Percentiles rank a stretch among this genome's conserved stretches.
Conservation (phyloP, 2,888 invertebrate species). For the Amblyteles armatorius region DNA sequence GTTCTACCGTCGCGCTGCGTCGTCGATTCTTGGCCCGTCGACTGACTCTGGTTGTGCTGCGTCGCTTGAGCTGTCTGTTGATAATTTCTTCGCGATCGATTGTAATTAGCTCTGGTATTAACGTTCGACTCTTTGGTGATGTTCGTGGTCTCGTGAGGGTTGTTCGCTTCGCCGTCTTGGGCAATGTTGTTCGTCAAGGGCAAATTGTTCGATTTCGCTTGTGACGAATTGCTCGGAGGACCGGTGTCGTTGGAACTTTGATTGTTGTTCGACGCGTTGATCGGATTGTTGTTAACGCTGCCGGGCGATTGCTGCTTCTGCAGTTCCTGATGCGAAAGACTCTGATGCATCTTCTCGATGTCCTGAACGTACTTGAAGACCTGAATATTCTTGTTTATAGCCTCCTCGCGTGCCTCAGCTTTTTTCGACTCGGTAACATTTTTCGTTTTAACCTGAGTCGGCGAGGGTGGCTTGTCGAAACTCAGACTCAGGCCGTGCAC, state of each 20-base stretch:
- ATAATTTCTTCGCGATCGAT: constrained; percentile 76
- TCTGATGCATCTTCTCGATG: constrained; percentile 85
- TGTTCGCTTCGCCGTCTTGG: constrained; percentile 68
- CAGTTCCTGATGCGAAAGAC: constrained; percentile 81
- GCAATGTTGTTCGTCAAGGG: constrained; percentile 63
- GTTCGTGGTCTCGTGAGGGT: constrained; percentile 69
- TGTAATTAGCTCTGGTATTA: constrained; percentile 74
- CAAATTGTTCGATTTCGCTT: constrained; percentile 72
- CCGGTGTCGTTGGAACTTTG: constrained; percentile 70
- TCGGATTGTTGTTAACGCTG: constrained; percentile 70
- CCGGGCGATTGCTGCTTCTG: constrained; percentile 65
- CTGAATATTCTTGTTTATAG: constrained; percentile 81
- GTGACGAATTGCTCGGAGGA: constrained; percentile 66
- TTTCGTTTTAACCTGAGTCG: constrained; percentile 78
- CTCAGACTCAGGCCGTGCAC: constrained; percentile 75
- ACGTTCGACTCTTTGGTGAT: constrained; percentile 73
- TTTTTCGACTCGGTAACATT: constrained; percentile 77
- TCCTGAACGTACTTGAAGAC: constrained; percentile 85
- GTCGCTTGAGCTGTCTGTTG: constrained; percentile 70
- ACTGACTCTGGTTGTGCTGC: constrained; percentile 55
- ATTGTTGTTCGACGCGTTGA: constrained; percentile 66
- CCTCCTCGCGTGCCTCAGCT: constrained; percentile 80
- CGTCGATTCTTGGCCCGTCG: constrained; percentile 17
- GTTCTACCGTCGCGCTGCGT: constrained; percentile 39
- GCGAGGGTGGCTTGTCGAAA: constrained; percentile 81